Evolutionary conservation across 2,888 invertebrate genomes (phyloP).

Genomic region (Andrena praecox): DNA sequence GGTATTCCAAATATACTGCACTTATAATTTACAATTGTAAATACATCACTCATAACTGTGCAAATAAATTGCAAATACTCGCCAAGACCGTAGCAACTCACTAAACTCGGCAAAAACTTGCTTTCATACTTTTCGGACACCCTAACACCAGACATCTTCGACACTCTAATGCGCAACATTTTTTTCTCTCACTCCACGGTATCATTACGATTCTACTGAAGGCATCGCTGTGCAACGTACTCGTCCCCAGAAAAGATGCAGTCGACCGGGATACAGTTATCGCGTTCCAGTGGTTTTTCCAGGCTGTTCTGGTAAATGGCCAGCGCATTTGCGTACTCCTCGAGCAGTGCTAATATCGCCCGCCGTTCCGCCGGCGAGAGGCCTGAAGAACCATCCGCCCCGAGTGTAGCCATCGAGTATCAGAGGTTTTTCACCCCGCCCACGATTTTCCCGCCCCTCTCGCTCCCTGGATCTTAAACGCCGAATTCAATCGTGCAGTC

Average conservation of each 20-base stretch:
- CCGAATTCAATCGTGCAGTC: constrained; percentile 13
- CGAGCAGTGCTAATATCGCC: constrained; percentile 72
- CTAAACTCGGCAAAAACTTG: too few species aligned
- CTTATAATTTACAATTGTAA: too few species aligned
- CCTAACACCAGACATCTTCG: too few species aligned
- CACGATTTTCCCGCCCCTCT: not conserved
- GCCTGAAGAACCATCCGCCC: constrained; percentile 32
- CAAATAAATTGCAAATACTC: too few species aligned
- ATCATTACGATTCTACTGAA: not conserved
- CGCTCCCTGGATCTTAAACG: constrained; percentile 10
- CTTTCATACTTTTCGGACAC: too few species aligned
- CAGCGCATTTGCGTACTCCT: constrained; percentile 77
- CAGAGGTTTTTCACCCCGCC: constrained; percentile 7
- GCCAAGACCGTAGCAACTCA: too few species aligned
- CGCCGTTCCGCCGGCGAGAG: constrained; percentile 59
- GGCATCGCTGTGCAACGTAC: constrained; percentile 44
- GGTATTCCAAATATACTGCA: too few species aligned
- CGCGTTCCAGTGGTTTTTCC: constrained; percentile 66
- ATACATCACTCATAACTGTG: too few species aligned
- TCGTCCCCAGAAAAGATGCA: constrained; percentile 38
- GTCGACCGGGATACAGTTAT: constrained; percentile 25
- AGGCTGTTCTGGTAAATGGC: constrained; percentile 77
- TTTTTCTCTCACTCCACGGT: not conserved
- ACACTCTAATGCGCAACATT: too few species aligned
- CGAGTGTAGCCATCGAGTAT: constrained; percentile 44